Evolutionary conservation across 1,140 invertebrate species (phyloP).

Genomic region (Mylabris phalerata): DNA sequence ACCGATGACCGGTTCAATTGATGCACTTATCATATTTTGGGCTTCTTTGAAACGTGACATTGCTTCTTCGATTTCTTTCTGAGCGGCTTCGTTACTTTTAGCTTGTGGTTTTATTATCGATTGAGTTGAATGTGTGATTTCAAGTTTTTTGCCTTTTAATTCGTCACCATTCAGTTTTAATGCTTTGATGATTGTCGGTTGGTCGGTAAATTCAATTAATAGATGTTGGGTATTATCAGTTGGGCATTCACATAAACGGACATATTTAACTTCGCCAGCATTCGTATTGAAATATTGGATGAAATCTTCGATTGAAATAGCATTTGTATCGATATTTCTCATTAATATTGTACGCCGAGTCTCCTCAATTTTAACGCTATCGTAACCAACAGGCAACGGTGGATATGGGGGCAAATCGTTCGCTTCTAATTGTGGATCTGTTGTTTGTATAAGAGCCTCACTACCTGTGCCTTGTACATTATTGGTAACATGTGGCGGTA

Average conservation of each 20-base stretch:
- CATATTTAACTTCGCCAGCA: slow-evolving; percentile 93
- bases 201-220: slow-evolving; percentile 91
- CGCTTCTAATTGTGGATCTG: slow-evolving; percentile 81
- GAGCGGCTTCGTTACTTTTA: slow-evolving; percentile 90
- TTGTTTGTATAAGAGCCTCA: slow-evolving; percentile 80
- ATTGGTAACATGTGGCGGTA: slow-evolving; percentile 85
- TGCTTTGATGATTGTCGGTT: slow-evolving; percentile 78
- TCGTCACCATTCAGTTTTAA: slow-evolving; percentile 77
- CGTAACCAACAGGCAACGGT: slow-evolving; percentile 81
- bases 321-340: slow-evolving; percentile 59
- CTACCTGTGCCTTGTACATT: slow-evolving; percentile 76
- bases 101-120: slow-evolving; percentile 88
- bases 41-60: slow-evolving; percentile 95
- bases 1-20: slow-evolving; percentile 84
- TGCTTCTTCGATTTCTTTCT: slow-evolving; percentile 92
- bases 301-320: slow-evolving; percentile 62
- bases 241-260: slow-evolving; percentile 83
- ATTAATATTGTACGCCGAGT: slow-evolving; percentile 85
- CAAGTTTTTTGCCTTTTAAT: slow-evolving; percentile 57
- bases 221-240: slow-evolving; percentile 69
- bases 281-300: slow-evolving; percentile 73
- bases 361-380: slow-evolving; percentile 90
- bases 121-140: slow-evolving; percentile 83
- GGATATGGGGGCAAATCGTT: slow-evolving; percentile 88
- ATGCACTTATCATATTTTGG: slow-evolving; percentile 85